These are phyloP conservation scores for Aphidius ervi DNA, from an alignment of 1,140 invertebrate species.

Conservation along the genomic window DNA sequence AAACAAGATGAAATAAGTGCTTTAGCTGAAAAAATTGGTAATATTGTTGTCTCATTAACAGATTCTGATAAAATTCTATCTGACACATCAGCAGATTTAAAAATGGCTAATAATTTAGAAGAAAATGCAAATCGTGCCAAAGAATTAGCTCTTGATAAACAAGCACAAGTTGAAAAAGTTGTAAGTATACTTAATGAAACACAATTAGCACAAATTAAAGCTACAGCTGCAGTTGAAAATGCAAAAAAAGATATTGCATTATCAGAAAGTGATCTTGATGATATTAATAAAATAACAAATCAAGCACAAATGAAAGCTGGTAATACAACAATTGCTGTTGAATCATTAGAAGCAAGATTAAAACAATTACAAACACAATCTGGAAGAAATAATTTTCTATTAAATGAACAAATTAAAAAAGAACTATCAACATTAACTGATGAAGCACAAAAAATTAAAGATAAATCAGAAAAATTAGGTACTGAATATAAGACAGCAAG, in stretches of 20 bases:
- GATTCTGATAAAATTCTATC: slow-evolving; percentile 86
- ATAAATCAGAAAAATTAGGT: slow-evolving; percentile 54
- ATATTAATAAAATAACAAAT: slow-evolving; percentile 68
- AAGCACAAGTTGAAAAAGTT: slow-evolving; percentile 47
- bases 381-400: slow-evolving; percentile 66
- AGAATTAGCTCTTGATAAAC: slow-evolving; percentile 51
- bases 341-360: slow-evolving; percentile 62
- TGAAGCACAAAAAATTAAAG: slow-evolving; percentile 57
- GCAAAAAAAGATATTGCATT: slow-evolving; percentile 74
- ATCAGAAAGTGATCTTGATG: slow-evolving; percentile 69
- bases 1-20: slow-evolving; percentile 81
- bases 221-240: slow-evolving; percentile 72
- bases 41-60: slow-evolving; percentile 78
- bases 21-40: slow-evolving; percentile 78
- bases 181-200: slow-evolving; percentile 63
- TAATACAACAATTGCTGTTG: slow-evolving; percentile 66
- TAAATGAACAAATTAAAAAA: slow-evolving; percentile 55
- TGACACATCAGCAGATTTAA: slow-evolving; percentile 76
- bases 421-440: slow-evolving; percentile 56
- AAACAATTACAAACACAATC: slow-evolving; percentile 72
- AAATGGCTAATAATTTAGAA: slow-evolving; percentile 71
- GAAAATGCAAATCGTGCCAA: slow-evolving; percentile 72
- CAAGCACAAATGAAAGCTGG: slow-evolving; percentile 71
- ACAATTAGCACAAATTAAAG: slow-evolving; percentile 70
- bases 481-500: slow-evolving; percentile 60